Conservation (phyloP, 2,888 invertebrate species). For the Agrotis ipsilon region DNA sequence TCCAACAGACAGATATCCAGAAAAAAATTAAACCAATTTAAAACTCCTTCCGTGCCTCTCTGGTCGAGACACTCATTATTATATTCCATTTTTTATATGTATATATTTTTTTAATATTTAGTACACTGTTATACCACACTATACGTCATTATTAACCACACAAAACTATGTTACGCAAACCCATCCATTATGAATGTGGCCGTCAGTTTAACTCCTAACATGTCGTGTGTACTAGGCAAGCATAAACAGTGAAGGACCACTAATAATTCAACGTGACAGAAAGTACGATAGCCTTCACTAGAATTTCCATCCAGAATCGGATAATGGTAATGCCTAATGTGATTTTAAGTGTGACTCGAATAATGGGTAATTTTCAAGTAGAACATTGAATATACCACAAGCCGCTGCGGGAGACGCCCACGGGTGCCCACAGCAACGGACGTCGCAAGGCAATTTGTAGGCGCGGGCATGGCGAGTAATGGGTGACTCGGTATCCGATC, state of each 20-base stretch:
- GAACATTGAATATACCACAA: background rate
- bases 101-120: too few species aligned
- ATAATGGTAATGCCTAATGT: constrained; percentile 41
- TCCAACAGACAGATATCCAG: too few species aligned
- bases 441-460: too few species aligned
- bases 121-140: too few species aligned
- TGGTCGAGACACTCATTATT: too few species aligned
- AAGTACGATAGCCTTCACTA: constrained; percentile 7
- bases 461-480: too few species aligned
- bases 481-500: too few species aligned
- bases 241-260: constrained; percentile 36
- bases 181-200: constrained; percentile 29
- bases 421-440: background rate
- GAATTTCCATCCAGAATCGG: constrained; percentile 32
- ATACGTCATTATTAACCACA: too few species aligned
- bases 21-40: too few species aligned
- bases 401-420: background rate
- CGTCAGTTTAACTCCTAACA: constrained; percentile 24
- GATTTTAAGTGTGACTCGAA: constrained; percentile 37
- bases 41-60: too few species aligned
- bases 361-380: constrained; percentile 19
- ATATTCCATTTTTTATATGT: too few species aligned
- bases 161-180: background rate
- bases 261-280: constrained; percentile 44
- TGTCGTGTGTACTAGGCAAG: constrained; percentile 37